Percentiles rank a stretch among this genome's conserved stretches.
Evolutionary conservation across 37 sponge, comb jelly and placozoan genomes (phyloP).

Genomic region (Mnemiopsis leidyi): DNA sequence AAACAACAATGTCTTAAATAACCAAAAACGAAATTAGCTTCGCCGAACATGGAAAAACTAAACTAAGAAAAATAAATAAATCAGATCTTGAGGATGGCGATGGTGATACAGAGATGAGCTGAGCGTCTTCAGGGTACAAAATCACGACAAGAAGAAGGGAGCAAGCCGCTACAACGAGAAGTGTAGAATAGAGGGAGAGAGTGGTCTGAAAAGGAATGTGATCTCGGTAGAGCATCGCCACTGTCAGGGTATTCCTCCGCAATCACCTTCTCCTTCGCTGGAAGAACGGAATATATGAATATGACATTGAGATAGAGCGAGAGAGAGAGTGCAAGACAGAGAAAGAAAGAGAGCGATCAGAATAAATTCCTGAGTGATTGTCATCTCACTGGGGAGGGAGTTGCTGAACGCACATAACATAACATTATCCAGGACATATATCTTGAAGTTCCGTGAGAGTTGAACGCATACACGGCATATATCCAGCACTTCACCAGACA

Average conservation of each 20-base stretch:
- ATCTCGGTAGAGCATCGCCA: neutral
- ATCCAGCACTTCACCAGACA: neutral
- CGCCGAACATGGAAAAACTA: too few relatives aligned
- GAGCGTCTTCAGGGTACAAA: neutral
- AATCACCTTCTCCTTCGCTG: neutral
- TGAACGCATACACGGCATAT: neutral
- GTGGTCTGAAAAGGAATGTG: neutral
- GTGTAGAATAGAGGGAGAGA: neutral
- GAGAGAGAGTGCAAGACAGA: neutral
- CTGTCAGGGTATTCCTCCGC: neutral
- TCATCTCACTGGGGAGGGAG: neutral
- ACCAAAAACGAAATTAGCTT: too few relatives aligned
- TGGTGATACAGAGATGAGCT: neutral
- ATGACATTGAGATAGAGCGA: neutral
- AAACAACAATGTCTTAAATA: too few relatives aligned
- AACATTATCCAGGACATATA: neutral
- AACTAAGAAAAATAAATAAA: too few relatives aligned
- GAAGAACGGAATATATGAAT: neutral
- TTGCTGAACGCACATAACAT: neutral
- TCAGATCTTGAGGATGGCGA: too few relatives aligned
- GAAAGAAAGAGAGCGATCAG: neutral
- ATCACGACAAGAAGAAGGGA: neutral
- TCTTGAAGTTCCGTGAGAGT: neutral
- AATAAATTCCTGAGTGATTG: neutral
- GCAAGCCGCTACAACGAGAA: neutral